These are phyloP conservation scores for Epinotia demarniana DNA, from an alignment of 2,888 invertebrate species.

Conservation along the genomic window DNA sequence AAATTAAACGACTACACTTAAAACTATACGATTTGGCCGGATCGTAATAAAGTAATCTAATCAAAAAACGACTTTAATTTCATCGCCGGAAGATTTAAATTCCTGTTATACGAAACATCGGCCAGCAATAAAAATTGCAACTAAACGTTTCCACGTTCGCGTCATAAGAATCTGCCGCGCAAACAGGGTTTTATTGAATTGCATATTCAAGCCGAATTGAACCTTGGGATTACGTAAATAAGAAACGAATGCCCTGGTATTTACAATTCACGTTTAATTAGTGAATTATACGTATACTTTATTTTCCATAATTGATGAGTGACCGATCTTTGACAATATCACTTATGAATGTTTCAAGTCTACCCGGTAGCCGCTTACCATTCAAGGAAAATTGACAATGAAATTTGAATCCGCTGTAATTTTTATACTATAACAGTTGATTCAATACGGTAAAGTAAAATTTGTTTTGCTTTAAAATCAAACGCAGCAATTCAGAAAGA, in stretches of 20 bases:
- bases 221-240: conserved; percentile 49
- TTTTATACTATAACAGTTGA: no score
- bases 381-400: no score
- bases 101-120: neutral
- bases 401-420: no score
- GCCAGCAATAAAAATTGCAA: neutral
- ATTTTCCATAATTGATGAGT: neutral
- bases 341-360: no score
- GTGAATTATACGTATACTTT: neutral
- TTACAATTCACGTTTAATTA: conserved; percentile 12
- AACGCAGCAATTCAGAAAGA: no score
- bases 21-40: neutral
- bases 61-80: neutral
- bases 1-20: conserved; percentile 25
- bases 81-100: neutral
- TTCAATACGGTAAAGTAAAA: no score
- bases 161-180: conserved; percentile 21
- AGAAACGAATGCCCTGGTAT: conserved; percentile 36
- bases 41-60: neutral
- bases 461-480: no score
- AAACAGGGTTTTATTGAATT: conserved; percentile 34
- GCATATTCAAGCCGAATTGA: conserved; percentile 42
- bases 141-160: neutral
- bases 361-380: no score
- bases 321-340: neutral